Base-by-base conservation (phyloP, 1,140 invertebrate genomes). In the Drosophila malerkotliana region DNA sequence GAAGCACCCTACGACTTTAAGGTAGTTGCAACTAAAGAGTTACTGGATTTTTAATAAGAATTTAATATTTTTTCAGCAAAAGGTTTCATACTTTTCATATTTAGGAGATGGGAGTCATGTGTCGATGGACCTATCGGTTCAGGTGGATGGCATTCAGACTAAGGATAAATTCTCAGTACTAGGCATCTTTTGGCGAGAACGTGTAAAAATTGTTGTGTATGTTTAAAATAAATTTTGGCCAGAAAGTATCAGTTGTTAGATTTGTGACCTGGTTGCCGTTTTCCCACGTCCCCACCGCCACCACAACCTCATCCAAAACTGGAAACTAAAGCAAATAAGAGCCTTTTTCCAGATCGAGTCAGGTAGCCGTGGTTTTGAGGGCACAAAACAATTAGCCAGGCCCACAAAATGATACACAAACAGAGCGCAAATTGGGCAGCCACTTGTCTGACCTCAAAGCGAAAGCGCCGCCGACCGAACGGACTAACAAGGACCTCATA, bases 381-480 rank as follows among this genome's bases (percentile, higher is more conserved):
- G 74, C 56, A 85, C 64, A 76, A 78, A 78, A 79, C 82, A 85
- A 85, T 85, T 85, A 85, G 81, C 75, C 79, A 52, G 60, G 56
- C 67, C 81, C 79, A 78, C 75, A 83, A 77, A 83, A 71, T 64
- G 63, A 78, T 76, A 80, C 77, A 80, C 72, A 83, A 76, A 83
- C 72, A 79, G 57, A 79, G 64, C 62, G 68, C 82, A 84, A 82
- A 85, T 87, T 82, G 81, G 82, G 59, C 81, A 72, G 81, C 82
- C 81, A 87, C 81, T 85, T 85, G 81, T 78, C 71, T 57, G 44
- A 77, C 55, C 73, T 74, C 62, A 76, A 76, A 76, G 72, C 60
- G 45, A 61, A 74, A 74, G 72, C 61, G 37, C 72, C 73, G 73
- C 54, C 62, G 47, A 39, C 51, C 62, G 64, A 45, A 32, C 45